A percentile compares a stretch with the other conserved stretches of the same genome.
These are phyloP conservation scores for Cerastoderma edule DNA, from an alignment of 2,888 invertebrate genomes.

Conservation along the genomic window DNA sequence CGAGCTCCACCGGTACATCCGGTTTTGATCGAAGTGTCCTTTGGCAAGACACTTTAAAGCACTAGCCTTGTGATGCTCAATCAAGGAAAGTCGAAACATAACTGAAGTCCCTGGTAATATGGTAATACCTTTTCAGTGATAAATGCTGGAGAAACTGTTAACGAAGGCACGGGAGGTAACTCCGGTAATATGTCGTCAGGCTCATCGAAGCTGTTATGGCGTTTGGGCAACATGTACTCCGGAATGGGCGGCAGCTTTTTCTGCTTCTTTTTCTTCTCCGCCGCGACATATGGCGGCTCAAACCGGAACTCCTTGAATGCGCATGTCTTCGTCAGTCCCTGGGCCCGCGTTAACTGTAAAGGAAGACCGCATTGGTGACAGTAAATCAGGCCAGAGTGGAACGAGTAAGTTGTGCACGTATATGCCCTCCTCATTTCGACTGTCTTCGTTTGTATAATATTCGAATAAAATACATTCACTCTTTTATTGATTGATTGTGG, in stretches of 20 bases:
- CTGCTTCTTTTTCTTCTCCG: conserved; percentile 38
- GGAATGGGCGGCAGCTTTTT: conserved; percentile 57
- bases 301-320: conserved; percentile 62
- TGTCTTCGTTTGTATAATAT: neutral
- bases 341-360: conserved; percentile 55
- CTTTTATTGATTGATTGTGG: neutral
- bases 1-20: too few relatives aligned
- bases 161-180: conserved; percentile 42
- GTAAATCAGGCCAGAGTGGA: neutral
- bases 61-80: too few relatives aligned
- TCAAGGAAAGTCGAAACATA: too few relatives aligned
- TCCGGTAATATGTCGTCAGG: conserved; percentile 26
- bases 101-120: too few relatives aligned
- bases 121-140: conserved; percentile 52
- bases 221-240: conserved; percentile 54
- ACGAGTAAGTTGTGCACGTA: conserved; percentile 4
- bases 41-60: too few relatives aligned
- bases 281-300: conserved; percentile 53
- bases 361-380: conserved; percentile 46
- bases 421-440: conserved; percentile 9
- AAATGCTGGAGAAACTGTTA: conserved; percentile 54
- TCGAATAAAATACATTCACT: neutral
- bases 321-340: conserved; percentile 49
- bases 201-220: conserved; percentile 55
- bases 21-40: too few relatives aligned